Conservation (phyloP, 2,888 invertebrate genomes). For the Heliconius charithonia region DNA sequence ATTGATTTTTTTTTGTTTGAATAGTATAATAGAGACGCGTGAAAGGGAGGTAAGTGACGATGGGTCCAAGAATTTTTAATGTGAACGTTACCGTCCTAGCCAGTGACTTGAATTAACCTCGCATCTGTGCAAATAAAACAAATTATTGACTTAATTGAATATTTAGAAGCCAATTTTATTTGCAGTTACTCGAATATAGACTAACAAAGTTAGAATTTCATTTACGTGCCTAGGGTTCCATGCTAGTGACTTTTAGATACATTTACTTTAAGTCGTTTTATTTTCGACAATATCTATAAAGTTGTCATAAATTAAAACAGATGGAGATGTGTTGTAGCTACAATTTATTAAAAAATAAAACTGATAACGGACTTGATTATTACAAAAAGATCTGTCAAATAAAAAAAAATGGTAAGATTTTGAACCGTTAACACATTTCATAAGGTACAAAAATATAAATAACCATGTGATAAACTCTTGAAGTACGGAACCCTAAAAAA, state of each 20-base stretch:
- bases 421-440: neutral
- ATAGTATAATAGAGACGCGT: slow-evolving; percentile 60
- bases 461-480: neutral
- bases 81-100: slow-evolving; percentile 72
- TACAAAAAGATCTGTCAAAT: neutral
- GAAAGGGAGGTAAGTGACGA: slow-evolving; percentile 59
- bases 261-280: no score
- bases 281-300: no score
- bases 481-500: slow-evolving; percentile 8
- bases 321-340: no score
- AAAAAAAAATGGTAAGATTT: neutral
- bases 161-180: slow-evolving; percentile 5
- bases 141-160: slow-evolving; percentile 21
- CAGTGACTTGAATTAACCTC: slow-evolving; percentile 60
- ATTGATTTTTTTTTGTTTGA: slow-evolving; percentile 65
- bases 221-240: neutral
- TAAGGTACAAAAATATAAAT: neutral
- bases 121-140: slow-evolving; percentile 29
- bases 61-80: slow-evolving; percentile 57
- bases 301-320: no score
- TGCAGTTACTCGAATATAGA: slow-evolving; percentile 14
- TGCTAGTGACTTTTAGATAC: neutral
- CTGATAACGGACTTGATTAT: no score
- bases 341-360: no score
- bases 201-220: neutral